Conservation (phyloP, 2,888 invertebrate genomes). For the Tachina grossa region DNA sequence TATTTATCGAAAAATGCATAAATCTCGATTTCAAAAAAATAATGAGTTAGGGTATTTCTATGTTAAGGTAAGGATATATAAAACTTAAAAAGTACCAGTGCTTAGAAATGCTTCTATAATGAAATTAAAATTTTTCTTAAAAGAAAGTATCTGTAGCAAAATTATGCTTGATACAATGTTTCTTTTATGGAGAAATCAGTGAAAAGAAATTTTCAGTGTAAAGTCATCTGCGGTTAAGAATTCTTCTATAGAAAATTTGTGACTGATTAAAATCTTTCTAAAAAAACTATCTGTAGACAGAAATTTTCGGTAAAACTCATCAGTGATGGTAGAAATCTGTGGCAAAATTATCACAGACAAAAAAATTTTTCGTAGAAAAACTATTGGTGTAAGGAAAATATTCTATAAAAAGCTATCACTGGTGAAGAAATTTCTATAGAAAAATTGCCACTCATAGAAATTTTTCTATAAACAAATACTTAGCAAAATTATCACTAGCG, state of each 20-base stretch:
- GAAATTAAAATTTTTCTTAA: too few relatives aligned
- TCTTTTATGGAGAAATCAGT: background rate
- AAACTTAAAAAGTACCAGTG: too few relatives aligned
- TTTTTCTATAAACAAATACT: background rate
- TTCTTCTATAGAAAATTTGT: background rate
- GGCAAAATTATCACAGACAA: background rate
- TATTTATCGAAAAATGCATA: background rate
- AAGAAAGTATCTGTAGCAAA: background rate
- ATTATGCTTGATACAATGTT: background rate
- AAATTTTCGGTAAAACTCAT: background rate
- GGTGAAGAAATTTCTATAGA: too few relatives aligned
- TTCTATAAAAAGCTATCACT: constrained; percentile 2
- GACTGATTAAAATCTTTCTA: background rate
- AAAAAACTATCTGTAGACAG: too few relatives aligned
- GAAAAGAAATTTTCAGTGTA: background rate
- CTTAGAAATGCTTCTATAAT: too few relatives aligned
- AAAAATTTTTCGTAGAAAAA: background rate
- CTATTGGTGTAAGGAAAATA: too few relatives aligned
- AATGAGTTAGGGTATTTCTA: background rate
- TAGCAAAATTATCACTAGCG: background rate
- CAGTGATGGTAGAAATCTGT: background rate
- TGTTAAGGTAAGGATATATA: too few relatives aligned
- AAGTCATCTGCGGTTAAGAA: background rate
- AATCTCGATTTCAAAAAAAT: background rate
- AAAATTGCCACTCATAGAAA: too few relatives aligned